Percentiles rank a stretch among this genome's conserved stretches.
Conservation (phyloP, 2,888 invertebrate genomes). For the Eupithecia subfuscata region DNA sequence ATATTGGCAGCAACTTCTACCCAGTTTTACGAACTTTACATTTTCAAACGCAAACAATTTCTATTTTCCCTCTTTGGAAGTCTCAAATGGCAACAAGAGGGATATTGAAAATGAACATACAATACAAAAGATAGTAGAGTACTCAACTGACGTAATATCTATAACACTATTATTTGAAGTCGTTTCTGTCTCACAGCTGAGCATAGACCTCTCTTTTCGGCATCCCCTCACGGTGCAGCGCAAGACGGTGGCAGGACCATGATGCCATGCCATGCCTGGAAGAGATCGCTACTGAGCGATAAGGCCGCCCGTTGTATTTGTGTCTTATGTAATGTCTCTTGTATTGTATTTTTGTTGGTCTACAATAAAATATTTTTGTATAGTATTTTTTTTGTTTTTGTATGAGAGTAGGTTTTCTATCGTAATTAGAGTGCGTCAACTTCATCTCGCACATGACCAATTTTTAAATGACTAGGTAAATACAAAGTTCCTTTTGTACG, state of each 20-base stretch:
- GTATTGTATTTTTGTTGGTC: too few species aligned
- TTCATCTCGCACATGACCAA: too few species aligned
- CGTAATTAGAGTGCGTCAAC: not conserved
- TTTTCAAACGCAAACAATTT: constrained; percentile 2
- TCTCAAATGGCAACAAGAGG: not conserved
- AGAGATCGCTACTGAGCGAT: too few species aligned
- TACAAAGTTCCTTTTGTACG: not conserved
- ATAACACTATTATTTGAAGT: not conserved
- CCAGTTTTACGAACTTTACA: not conserved
- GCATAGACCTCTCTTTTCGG: not conserved
- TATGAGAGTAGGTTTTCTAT: not conserved
- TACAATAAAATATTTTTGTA: too few species aligned
- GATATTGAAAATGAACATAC: not conserved
- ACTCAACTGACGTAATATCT: not conserved
- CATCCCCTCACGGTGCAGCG: not conserved
- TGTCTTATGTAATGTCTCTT: too few species aligned
- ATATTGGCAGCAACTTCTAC: constrained; percentile 18
- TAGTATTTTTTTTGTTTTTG: too few species aligned
- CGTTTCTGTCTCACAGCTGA: not conserved
- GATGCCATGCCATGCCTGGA: too few species aligned
- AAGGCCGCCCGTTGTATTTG: too few species aligned
- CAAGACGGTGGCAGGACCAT: too few species aligned
- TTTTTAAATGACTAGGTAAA: too few species aligned
- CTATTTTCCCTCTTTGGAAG: not conserved
- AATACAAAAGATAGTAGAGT: not conserved